phyloP scores from a whole-genome alignment of 2,113 vertebrate genomes.

The Cavia aperea region DNA sequence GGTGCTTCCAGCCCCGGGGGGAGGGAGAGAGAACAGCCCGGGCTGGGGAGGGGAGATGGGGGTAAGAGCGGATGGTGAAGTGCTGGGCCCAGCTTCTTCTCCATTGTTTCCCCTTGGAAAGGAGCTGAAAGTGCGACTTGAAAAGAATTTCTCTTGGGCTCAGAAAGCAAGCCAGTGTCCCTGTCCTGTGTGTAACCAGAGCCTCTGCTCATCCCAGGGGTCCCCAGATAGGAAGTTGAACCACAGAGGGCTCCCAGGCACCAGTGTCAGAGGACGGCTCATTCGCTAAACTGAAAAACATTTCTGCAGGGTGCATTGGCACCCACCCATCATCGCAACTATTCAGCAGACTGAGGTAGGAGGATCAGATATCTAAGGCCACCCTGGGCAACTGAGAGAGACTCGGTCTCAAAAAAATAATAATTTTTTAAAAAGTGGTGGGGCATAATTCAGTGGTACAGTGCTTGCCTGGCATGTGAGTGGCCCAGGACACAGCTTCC shows the following conservation, averaged over 20 bases:
- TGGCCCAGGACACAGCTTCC: not conserved
- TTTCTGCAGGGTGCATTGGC: not conserved
- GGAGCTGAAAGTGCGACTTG: not conserved
- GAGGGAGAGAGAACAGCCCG: not conserved
- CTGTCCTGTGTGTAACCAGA: not conserved
- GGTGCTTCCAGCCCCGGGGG: not conserved
- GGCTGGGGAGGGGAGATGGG: not conserved
- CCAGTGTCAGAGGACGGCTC: not conserved
- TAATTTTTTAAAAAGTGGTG: not conserved
- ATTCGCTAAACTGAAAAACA: not conserved
- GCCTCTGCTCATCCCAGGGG: not conserved
- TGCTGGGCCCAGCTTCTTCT: conserved; percentile 24
- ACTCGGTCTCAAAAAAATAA: not conserved
- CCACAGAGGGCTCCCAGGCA: not conserved
- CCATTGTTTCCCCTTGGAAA: conserved; percentile 34
- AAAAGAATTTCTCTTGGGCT: not conserved
- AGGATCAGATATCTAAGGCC: no score
- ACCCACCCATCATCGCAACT: not conserved
- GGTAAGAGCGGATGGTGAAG: not conserved
- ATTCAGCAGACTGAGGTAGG: no score
- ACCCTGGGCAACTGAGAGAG: not conserved
- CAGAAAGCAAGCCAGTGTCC: not conserved
- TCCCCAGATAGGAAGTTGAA: not conserved
- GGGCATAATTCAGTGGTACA: not conserved
- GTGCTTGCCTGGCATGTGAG: not conserved